Base-by-base conservation (phyloP, 2,797 vertebrate species). In the Sebastes cheni region DNA sequence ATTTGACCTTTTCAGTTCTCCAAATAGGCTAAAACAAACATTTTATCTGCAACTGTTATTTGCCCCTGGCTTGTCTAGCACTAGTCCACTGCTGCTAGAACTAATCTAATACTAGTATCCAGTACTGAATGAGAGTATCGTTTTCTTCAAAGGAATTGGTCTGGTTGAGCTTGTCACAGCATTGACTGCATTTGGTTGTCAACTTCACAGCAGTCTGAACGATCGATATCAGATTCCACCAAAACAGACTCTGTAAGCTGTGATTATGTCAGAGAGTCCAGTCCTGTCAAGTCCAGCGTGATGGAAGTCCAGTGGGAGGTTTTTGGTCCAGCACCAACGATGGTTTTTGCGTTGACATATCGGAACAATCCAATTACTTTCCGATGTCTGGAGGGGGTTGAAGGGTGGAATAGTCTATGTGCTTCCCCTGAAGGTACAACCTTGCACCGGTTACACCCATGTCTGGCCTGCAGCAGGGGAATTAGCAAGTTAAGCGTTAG, bases 241-340 rank as follows among this genome's bases (percentile, higher is more conserved):
- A 74, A 68, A 86, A 62, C 66, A 78, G 67, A 83, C 78, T 72
- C 71, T 75, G 66, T 55, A 60, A 84, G 64, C 60, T 74, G 75
- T 81, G 66, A 58, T 66, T 60, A 58, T 7, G 16, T 91, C 52
- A 64, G 18, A 77, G 69, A 74, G 75, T 85, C 79, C 74, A 81
- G 81, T 91, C 81, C 67, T 72, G 74, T 86, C 83, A 85, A 78
- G 86, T 86, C 68, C 82, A 80, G 56, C 29, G 14, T 79, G 75
- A 86, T 84, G 82, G 69, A 89, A 69, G 72, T 89, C 87, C 75
- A 88, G 74, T 75, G 71, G 76, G 67, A 83, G 67, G 27, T 80
- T 86, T 85, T 91, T 91, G 89, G 86, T 93, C 87, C 87, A 89
- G 83, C 78, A 89, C 80, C 71, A 86, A 42, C 83, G 42, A 62